Percentiles rank a stretch among this genome's conserved stretches.
Conservation (phyloP, 2,797 vertebrate species). For the Varecia variegata region DNA sequence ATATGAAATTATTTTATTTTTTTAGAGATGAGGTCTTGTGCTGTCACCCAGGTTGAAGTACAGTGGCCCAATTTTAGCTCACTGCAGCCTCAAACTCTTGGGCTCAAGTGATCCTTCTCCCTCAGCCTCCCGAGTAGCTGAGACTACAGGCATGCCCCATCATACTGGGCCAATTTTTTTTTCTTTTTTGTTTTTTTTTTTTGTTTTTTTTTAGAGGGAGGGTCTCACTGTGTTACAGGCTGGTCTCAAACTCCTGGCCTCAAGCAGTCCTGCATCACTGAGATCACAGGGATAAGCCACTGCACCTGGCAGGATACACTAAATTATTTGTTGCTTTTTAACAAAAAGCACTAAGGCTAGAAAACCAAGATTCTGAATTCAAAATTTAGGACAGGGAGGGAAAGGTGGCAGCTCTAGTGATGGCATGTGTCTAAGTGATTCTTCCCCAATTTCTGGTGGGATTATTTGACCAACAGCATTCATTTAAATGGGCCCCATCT, state of each 20-base stretch:
- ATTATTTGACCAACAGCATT: not conserved
- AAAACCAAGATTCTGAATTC: conserved; percentile 5
- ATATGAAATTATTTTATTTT: not conserved
- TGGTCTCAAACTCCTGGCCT: not conserved
- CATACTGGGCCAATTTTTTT: not conserved
- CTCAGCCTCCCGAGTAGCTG: not conserved
- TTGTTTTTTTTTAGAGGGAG: not conserved
- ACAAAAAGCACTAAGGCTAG: conserved; percentile 4
- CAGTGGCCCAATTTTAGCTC: not conserved
- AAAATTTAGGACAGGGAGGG: not conserved
- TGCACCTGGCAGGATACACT: not conserved
- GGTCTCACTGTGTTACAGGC: not conserved
- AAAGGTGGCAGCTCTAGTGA: not conserved
- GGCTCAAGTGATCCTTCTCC: not conserved
- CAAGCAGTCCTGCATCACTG: not conserved
- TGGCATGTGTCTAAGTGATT: not conserved
- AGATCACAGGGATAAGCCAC: not conserved
- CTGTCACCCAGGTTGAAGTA: not conserved
- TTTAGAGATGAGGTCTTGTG: not conserved
- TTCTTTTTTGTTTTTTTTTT: too few relatives aligned
- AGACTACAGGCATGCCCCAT: not conserved
- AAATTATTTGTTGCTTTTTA: conserved; percentile 28
- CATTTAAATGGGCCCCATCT: conserved; percentile 11
- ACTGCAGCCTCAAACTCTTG: not conserved
- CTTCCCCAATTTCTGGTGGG: not conserved